phyloP scores from a whole-genome alignment of 35 echinoderm and acorn worm species.

The Heliocidaris tuberculata region DNA sequence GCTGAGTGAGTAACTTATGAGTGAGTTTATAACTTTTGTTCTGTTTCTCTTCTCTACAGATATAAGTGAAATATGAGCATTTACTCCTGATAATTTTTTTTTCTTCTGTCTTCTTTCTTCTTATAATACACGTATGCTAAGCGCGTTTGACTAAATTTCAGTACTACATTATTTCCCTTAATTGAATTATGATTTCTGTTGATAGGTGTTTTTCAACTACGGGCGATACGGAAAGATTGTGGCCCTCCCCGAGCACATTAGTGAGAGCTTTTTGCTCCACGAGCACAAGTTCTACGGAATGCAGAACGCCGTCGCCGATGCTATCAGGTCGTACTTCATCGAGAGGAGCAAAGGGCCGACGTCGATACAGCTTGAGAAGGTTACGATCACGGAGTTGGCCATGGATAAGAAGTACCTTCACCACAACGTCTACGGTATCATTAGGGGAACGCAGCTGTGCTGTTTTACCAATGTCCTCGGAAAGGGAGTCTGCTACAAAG shows the following conservation, averaged over 20 bases:
- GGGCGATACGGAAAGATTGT: slow-evolving; percentile 72
- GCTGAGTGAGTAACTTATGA: too few species aligned
- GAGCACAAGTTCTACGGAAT: slow-evolving; percentile 83
- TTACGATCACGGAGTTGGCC: slow-evolving; percentile 77
- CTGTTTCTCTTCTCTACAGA: too few species aligned
- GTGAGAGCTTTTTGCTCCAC: slow-evolving; percentile 56
- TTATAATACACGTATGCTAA: too few species aligned
- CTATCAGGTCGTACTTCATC: slow-evolving; percentile 55
- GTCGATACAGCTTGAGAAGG: slow-evolving; percentile 60
- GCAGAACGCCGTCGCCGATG: slow-evolving; percentile 34
- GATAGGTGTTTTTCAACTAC: slow-evolving; percentile 69
- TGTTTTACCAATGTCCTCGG: slow-evolving; percentile 72
- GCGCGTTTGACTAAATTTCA: too few species aligned
- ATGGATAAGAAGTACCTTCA: slow-evolving; percentile 69
- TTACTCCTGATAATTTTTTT: too few species aligned
- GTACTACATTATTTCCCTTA: too few species aligned
- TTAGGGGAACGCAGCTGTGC: slow-evolving; percentile 54
- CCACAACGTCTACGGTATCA: slow-evolving; percentile 80
- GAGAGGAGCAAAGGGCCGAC: slow-evolving; percentile 61
- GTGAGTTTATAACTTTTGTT: too few species aligned
- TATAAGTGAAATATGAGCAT: too few species aligned
- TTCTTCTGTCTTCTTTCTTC: too few species aligned
- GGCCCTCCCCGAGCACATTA: slow-evolving; percentile 63
- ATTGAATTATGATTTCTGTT: neutral
- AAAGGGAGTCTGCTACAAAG: slow-evolving; percentile 65